Percentiles rank a stretch among this genome's conserved stretches.
phyloP scores from a whole-genome alignment of 2,888 invertebrate genomes.

The Theodoxus fluviatilis region DNA sequence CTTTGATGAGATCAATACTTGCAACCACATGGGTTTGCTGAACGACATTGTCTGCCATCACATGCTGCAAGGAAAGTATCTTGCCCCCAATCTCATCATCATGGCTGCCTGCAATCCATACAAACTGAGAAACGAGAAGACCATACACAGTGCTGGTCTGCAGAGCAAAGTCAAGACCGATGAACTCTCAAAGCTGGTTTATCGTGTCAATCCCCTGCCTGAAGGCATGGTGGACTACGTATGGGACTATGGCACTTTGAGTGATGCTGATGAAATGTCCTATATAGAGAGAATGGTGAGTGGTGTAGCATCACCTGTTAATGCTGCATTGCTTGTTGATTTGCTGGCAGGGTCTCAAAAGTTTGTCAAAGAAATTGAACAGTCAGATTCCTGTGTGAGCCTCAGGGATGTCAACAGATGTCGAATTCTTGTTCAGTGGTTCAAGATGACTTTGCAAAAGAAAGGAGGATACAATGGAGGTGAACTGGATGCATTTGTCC shows the following conservation, averaged over 20 bases:
- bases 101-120: constrained; percentile 30
- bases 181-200: constrained; percentile 26
- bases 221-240: constrained; percentile 30
- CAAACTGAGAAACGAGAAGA: constrained; percentile 20
- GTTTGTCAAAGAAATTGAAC: constrained; percentile 10
- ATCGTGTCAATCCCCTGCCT: constrained; percentile 29
- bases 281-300: constrained; percentile 30
- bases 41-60: constrained; percentile 26
- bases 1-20: constrained; percentile 31
- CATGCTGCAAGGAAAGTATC: background rate
- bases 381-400: constrained; percentile 21
- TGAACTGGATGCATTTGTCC: constrained; percentile 5
- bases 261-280: constrained; percentile 25
- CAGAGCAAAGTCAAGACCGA: constrained; percentile 26
- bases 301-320: background rate
- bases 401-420: constrained; percentile 24
- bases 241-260: constrained; percentile 30
- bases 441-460: background rate
- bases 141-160: constrained; percentile 24
- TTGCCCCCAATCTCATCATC: constrained; percentile 24
- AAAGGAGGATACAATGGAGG: background rate
- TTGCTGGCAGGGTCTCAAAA: constrained; percentile 23
- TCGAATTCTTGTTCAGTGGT: constrained; percentile 14
- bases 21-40: constrained; percentile 27
- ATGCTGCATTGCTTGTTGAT: constrained; percentile 9